Evolutionary conservation across 1,140 invertebrate species (phyloP).

Genomic region (Rhynchophorus ferrugineus): DNA sequence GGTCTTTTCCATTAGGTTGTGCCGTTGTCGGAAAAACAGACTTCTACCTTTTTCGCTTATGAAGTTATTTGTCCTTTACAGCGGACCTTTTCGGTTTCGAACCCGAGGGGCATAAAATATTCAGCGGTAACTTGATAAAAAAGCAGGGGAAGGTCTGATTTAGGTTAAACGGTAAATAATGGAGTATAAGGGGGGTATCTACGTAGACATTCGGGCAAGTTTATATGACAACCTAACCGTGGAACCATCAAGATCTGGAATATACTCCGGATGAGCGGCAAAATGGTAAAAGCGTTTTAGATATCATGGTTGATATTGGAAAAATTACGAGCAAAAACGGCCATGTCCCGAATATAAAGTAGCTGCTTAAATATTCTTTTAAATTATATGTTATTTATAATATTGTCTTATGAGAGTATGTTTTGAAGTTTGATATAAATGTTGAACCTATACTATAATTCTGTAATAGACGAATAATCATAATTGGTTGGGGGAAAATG

Average conservation of each 20-base stretch:
- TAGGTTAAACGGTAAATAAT: conserved; percentile 16
- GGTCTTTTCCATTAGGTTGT: neutral
- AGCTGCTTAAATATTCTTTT: no score
- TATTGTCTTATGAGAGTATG: no score
- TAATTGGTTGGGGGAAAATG: no score
- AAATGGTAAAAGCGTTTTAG: no score
- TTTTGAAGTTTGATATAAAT: no score
- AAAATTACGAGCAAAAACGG: no score
- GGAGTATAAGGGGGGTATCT: neutral
- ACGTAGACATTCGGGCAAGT: neutral
- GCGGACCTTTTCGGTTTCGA: conserved; percentile 2
- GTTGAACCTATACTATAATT: no score
- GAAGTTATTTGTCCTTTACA: conserved; percentile 15
- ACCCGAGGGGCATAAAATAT: conserved; percentile 13
- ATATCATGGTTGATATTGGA: no score
- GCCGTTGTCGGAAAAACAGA: neutral
- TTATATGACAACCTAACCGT: neutral
- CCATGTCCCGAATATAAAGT: no score
- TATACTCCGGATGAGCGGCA: no score
- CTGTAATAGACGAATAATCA: no score
- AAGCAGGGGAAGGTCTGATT: conserved; percentile 8
- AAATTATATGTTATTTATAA: no score
- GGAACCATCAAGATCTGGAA: neutral
- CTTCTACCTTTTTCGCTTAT: conserved; percentile 14
- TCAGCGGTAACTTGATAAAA: conserved; percentile 9